Evolutionary conservation across 2,113 vertebrate genomes (phyloP), one percentile per base, ranked within the genome.

Genomic region (Microtus montanus): DNA sequence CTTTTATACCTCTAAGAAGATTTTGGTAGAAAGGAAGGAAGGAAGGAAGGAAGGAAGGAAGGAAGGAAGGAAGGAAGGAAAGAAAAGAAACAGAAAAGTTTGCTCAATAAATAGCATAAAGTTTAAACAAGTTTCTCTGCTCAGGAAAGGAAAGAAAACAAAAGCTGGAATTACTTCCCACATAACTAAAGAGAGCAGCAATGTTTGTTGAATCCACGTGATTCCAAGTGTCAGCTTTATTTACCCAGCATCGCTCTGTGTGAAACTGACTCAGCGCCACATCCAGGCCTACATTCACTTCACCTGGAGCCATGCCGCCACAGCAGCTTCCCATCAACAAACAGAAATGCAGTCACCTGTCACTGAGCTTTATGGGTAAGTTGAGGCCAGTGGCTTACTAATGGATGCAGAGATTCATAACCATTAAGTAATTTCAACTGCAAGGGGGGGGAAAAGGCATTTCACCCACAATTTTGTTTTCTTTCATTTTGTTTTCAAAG

Each of bases 1-100:
- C 19, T 30, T 49, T 89, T 95, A 90, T 28, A 89, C 89, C 68
- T 28, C 73, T 28, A 94, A 63, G 80, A 95, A 89, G 13, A 78
- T 38, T 26, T 86, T 61, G 89, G 83, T 58, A 84, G 41, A 41
- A 41, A 41, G 41, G 3, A 41, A 92, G 89, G 61, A 89, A 77
- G 74, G 66, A 30, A 47, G 14, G 30, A 82, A 90, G 71, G 87
- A 20, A 9, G 47, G 19, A 2, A 54, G 3, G 41, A 89, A 91
- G 41, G 4, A 4, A 44, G 41, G 4, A 4, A 44, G 41, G 4
- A 4, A 44, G 41, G 4, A 4, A 44, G 41, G 47, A 10, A 9
- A 47, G 12, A 77, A 77, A 73, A 3, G 3, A 41, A 41, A 41
- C 3, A 41, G 64, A 22, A 64, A 88, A 89, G 10, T 26, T 30